Percentiles rank a stretch among this genome's conserved stretches.
These are phyloP conservation scores for Sitta europaea DNA, from an alignment of 2,113 vertebrate genomes.

Conservation along the genomic window DNA sequence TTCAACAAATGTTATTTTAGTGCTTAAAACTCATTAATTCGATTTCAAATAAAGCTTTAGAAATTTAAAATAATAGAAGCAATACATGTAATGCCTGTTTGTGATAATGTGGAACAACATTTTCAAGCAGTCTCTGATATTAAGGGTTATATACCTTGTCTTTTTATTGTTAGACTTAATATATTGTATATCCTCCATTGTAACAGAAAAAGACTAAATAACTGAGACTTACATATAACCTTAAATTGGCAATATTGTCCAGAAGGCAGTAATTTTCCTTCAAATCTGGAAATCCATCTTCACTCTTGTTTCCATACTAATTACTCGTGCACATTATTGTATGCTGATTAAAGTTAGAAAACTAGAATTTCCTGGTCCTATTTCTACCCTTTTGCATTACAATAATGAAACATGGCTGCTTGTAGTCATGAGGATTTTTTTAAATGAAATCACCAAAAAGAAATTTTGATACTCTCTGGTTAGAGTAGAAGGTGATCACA, in stretches of 20 bases:
- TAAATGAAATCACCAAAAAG: not conserved
- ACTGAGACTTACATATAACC: not conserved
- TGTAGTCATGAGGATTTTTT: not conserved
- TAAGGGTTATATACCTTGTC: not conserved
- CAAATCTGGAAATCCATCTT: constrained; percentile 3
- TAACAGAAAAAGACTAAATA: not conserved
- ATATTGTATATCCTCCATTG: not conserved
- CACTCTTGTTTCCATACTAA: not conserved
- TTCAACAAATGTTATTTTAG: not conserved
- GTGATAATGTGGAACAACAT: not conserved
- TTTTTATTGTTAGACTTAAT: not conserved
- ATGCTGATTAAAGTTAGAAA: not conserved
- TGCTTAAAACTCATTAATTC: not conserved
- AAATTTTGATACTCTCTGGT: not conserved
- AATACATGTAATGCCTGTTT: not conserved
- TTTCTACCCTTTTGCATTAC: not conserved
- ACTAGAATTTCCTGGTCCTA: not conserved
- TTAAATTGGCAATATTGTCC: not conserved
- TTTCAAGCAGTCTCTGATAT: not conserved
- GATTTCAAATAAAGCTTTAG: not conserved
- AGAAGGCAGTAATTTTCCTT: constrained; percentile 10
- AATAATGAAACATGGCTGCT: not conserved
- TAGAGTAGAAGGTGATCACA: not conserved
- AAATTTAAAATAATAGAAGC: not conserved
- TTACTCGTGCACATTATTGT: not conserved